Evolutionary conservation across 2,888 invertebrate species (phyloP), one percentile per base, ranked within the genome.

Genomic region (Leptodirus hochenwartii): DNA sequence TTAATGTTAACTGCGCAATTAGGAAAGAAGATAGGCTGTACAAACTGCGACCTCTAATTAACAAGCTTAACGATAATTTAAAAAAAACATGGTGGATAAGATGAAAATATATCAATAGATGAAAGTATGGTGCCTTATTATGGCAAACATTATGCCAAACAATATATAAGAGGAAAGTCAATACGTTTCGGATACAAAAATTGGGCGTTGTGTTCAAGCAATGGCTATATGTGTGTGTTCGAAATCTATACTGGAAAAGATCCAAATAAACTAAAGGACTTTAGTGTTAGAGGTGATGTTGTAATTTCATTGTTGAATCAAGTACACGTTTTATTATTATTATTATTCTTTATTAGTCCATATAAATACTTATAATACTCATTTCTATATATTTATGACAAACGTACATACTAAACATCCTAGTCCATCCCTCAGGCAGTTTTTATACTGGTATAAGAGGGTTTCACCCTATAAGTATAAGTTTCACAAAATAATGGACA

Each of bases 101-200:
- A 40, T 24, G 34, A 39, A 32, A 17, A 33, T n/a, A 5, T 39
- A 13, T 28, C 24, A 5, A 37, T 43, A 10, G 41, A 43, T 31
- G 39, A 42, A 29, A n/a, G n/a, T 15, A 43, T 39, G 41, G 35
- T 41, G 14, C 37, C 37, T 2, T 42, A 41, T 22, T 42, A 40
- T 23, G 42, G 42, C 1, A 37, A 34, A 17, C 41, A 43, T 25
- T 37, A 34, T 23, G 38, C 37, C 3, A 42, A 42, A 30, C 39
- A 39, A 26, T 41, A 26, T 33, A 42, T 42, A 15, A 38, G 29
- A 30, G 39, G 37, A 2, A 41, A 43, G 22, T 39, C 43, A 8
- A 41, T 42, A 11, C 26, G 41, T 20, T 42, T 41, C 32, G 41
- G 42, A 8, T 42, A 31, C 27, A 43, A 43, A 32, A 39, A 38